phyloP scores from a whole-genome alignment of 2,888 invertebrate species.

The Pristionchus fissidentatus region DNA sequence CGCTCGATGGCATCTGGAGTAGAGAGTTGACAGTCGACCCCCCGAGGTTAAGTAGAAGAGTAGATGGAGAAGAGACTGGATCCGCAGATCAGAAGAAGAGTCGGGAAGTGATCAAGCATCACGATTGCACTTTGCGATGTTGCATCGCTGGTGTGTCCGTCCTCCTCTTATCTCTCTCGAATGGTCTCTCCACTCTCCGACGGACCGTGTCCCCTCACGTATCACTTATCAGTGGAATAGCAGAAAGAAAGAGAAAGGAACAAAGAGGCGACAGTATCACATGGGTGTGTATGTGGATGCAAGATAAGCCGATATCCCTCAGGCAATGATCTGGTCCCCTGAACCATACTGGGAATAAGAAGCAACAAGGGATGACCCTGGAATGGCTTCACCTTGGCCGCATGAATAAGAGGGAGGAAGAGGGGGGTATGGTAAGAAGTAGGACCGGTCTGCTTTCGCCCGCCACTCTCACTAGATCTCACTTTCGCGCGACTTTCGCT shows the following conservation, averaged over 20 bases:
- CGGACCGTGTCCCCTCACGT: too few relatives aligned
- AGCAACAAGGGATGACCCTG: not conserved
- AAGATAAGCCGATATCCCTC: too few relatives aligned
- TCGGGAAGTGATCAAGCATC: too few relatives aligned
- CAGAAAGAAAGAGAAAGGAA: too few relatives aligned
- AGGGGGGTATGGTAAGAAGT: slow-evolving; percentile 13
- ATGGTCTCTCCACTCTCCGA: not conserved
- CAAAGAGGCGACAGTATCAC: not conserved
- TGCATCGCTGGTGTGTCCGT: too few relatives aligned
- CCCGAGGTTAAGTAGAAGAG: slow-evolving; percentile 32
- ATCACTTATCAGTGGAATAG: too few relatives aligned
- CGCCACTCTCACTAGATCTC: not conserved
- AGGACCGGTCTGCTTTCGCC: slow-evolving; percentile 41
- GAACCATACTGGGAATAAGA: too few relatives aligned
- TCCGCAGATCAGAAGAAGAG: not conserved
- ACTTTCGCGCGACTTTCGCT: slow-evolving; percentile 48
- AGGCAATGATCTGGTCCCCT: too few relatives aligned
- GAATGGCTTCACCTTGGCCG: slow-evolving; percentile 31
- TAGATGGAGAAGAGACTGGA: not conserved
- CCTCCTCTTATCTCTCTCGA: not conserved
- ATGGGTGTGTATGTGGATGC: too few relatives aligned
- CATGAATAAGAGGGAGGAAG: not conserved
- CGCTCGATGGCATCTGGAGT: not conserved
- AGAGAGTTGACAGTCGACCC: slow-evolving; percentile 15
- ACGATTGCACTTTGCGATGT: too few relatives aligned